Conservation (phyloP, 2,888 invertebrate species). For the Morpho helenor region DNA sequence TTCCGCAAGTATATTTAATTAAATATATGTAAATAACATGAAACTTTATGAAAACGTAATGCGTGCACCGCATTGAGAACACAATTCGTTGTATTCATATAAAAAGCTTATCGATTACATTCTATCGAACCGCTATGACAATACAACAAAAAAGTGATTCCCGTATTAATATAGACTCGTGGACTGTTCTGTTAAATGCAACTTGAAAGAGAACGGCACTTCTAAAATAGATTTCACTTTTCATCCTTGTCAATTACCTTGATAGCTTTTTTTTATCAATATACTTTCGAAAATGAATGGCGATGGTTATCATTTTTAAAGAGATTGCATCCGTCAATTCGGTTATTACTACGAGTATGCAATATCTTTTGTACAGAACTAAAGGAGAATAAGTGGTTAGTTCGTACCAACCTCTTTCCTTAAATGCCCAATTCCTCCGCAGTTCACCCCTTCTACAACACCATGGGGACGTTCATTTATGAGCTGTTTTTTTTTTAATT, state of each 20-base stretch:
- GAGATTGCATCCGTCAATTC: conserved; percentile 3
- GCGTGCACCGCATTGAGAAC: background rate
- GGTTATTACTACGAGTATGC: too few relatives aligned
- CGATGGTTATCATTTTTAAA: conserved; percentile 5
- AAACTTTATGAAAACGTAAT: too few relatives aligned
- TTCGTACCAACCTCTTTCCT: background rate
- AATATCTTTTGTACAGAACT: background rate
- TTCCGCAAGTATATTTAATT: too few relatives aligned
- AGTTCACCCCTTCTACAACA: too few relatives aligned
- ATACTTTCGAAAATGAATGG: conserved; percentile 8
- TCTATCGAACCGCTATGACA: conserved; percentile 1
- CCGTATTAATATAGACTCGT: conserved; percentile 27
- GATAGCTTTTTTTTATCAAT: conserved; percentile 22
- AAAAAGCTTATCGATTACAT: background rate
- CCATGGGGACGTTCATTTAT: too few relatives aligned
- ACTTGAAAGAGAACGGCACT: conserved; percentile 50
- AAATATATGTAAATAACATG: too few relatives aligned
- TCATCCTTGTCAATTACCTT: conserved; percentile 59
- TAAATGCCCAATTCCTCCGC: too few relatives aligned
- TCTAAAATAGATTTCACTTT: conserved; percentile 66
- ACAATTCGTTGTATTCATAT: background rate
- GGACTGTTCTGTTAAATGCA: conserved; percentile 36
- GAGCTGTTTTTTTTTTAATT: too few relatives aligned
- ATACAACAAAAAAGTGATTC: conserved; percentile 37
- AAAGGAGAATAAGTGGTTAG: background rate